phyloP scores from a whole-genome alignment of 1,140 invertebrate genomes.

The Medauroidea extradentata region DNA sequence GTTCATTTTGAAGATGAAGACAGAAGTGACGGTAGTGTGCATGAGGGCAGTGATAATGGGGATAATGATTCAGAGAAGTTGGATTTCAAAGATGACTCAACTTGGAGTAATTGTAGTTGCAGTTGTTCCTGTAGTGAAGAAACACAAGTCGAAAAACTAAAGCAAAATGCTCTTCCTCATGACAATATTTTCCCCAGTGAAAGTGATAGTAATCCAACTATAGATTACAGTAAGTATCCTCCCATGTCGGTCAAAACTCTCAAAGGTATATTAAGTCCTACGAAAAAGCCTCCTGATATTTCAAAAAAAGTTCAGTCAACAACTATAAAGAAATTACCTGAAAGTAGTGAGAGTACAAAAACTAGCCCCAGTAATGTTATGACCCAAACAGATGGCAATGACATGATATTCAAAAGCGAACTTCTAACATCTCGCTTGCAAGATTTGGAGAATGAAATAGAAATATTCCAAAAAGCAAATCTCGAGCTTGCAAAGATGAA shows the following conservation, averaged over 20 bases:
- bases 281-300: conserved; percentile 10
- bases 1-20: conserved; percentile 45
- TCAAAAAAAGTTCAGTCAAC: conserved; percentile 15
- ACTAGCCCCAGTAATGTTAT: background rate
- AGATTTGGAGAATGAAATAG: conserved; percentile 64
- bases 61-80: background rate
- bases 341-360: conserved; percentile 20
- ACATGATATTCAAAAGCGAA: conserved; percentile 23
- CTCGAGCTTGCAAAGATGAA: conserved; percentile 42
- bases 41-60: conserved; percentile 34
- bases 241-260: conserved; percentile 17
- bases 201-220: conserved; percentile 1
- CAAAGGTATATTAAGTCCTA: conserved; percentile 10
- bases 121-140: conserved; percentile 22
- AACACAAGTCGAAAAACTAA: background rate
- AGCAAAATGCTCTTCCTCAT: conserved; percentile 10
- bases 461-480: conserved; percentile 63
- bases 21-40: conserved; percentile 38
- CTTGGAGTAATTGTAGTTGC: conserved; percentile 38
- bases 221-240: conserved; percentile 17
- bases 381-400: background rate
- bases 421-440: conserved; percentile 53
- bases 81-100: conserved; percentile 7
- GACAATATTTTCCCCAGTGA: conserved; percentile 9
- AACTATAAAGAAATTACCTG: conserved; percentile 14